Percentiles rank a stretch among this genome's conserved stretches.
Evolutionary conservation across 2,113 vertebrate genomes (phyloP).

Genomic region (Aythya baeri): DNA sequence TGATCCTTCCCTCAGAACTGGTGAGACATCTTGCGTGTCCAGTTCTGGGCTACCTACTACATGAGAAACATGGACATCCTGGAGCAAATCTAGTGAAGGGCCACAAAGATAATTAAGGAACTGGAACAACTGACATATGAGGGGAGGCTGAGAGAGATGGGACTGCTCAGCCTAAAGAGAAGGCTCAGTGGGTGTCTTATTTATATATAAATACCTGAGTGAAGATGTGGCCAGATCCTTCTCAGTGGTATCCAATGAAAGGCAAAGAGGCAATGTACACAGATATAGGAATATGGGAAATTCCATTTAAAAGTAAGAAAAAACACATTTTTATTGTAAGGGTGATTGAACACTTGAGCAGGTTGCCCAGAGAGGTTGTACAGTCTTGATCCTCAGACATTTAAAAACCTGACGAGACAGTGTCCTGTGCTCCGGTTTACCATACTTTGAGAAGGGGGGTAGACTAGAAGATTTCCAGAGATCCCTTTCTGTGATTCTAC

Average conservation of each 20-base stretch:
- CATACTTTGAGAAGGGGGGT: neutral
- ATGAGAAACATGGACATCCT: neutral
- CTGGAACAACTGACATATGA: neutral
- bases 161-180: neutral
- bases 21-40: accelerated
- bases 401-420: neutral
- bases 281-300: neutral
- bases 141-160: neutral
- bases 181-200: neutral
- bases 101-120: neutral
- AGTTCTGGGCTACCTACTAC: neutral
- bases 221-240: neutral
- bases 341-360: neutral
- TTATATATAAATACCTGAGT: neutral
- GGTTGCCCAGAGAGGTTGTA: neutral
- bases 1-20: neutral
- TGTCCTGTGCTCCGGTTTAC: neutral
- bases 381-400: neutral
- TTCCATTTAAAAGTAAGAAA: neutral
- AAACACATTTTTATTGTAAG: neutral
- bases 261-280: neutral
- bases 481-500: neutral
- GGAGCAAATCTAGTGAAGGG: neutral
- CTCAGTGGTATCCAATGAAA: neutral
- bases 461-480: neutral